Base-by-base conservation (phyloP, 2,113 vertebrate species). In the Morphnarchus princeps region DNA sequence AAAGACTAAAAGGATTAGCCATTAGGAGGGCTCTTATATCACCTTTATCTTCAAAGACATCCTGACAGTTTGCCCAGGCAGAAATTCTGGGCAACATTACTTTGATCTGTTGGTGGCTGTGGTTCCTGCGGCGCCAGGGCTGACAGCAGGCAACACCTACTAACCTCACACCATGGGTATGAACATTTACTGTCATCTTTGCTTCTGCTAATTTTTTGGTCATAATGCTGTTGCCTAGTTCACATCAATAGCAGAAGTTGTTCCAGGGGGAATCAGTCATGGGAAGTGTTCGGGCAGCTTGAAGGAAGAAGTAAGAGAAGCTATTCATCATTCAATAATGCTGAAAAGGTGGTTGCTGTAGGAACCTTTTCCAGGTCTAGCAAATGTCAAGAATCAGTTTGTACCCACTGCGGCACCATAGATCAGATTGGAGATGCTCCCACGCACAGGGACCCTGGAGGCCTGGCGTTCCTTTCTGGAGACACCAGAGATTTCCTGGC, bases 281-380 rank as follows among this genome's bases (percentile, higher is more conserved):
- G n/a, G 66, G 55, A 40, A 67, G 54, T 18, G 26, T 72, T 65
- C 2, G 7, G 47, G 11, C 12, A 18, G 49, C 32, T 85, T 5
- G 7, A 36, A 87, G 71, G 77, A 82, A 79, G 32, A 72, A 28
- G 54, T 4, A 14, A 22, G 73, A 69, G 70, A 49, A 29, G 43
- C n/a, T 69, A 6, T 62, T 95, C 17, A 22, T 91, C 77, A 29
- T 45, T 62, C 70, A 76, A 1, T 16, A 34, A 21, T 11, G 15
- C 78, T 80, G 87, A 11, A n/a, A 54, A 90, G 45, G 67, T 74
- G 45, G 90, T 90, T 94, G 92, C 71, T 85, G 85, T 90, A 94
- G 87, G 95, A 95, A 91, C 85, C 90, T 73, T 45, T 90, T 63
- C 49, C 58, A 85, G 43, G 62, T 92, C 45, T 70, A 45, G 63